Conservation (phyloP, 2,797 vertebrate species). For the Rhyacichthys aspro region DNA sequence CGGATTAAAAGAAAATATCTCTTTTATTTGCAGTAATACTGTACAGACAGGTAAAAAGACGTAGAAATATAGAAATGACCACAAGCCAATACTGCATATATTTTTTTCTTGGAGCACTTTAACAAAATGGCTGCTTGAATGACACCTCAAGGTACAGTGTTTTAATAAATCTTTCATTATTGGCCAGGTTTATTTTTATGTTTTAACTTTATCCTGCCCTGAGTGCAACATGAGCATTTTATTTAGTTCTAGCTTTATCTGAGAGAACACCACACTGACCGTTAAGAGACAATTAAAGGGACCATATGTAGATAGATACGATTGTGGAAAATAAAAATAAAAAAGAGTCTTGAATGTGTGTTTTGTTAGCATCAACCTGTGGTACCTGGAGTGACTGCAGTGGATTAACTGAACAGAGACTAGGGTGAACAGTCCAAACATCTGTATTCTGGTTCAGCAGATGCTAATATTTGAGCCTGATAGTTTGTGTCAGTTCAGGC, state of each 20-base stretch:
- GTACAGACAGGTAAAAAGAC: slow-evolving; percentile 75
- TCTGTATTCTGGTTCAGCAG: too few species aligned
- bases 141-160: slow-evolving; percentile 54
- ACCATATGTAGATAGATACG: slow-evolving; percentile 2
- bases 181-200: slow-evolving; percentile 26
- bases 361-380: too few species aligned
- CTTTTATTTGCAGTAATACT: slow-evolving; percentile 75
- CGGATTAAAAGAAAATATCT: slow-evolving; percentile 72
- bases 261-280: slow-evolving; percentile 22
- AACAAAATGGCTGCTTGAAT: slow-evolving; percentile 42
- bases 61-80: slow-evolving; percentile 64
- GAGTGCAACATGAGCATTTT: slow-evolving; percentile 54
- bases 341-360: too few species aligned
- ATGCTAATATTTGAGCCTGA: too few species aligned
- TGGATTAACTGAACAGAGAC: too few species aligned
- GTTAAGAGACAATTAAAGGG: slow-evolving; percentile 27
- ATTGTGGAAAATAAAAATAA: too few species aligned
- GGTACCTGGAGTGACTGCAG: too few species aligned
- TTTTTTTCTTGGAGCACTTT: slow-evolving; percentile 43
- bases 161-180: slow-evolving; percentile 18
- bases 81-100: slow-evolving; percentile 54
- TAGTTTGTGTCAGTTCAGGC: too few species aligned
- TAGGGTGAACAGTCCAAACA: too few species aligned
- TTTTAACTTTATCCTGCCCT: slow-evolving; percentile 31
- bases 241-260: slow-evolving; percentile 41